Evolutionary conservation across 2,888 invertebrate genomes (phyloP), one percentile per base, ranked within the genome.

Genomic region (Lepidocyrtinus sp.): DNA sequence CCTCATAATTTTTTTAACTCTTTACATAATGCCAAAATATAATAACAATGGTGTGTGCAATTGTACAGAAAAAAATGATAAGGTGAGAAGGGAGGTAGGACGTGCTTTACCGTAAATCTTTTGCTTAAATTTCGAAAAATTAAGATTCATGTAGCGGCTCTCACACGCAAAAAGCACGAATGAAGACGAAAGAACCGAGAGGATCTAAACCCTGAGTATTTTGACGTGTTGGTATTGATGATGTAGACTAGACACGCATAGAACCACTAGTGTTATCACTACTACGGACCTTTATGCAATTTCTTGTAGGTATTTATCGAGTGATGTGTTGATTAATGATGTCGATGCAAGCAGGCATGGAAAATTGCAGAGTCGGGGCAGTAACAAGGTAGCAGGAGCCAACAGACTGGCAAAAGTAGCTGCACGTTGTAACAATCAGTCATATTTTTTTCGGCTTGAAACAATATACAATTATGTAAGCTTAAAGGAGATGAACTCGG

Each of bases 301-400:
- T 55, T 36, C 17, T 55, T 9, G 17, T 55, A 55, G 9, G 55
- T 55, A 55, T n/a, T 5, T 55, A 55, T 55, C 55, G 36, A 55
- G 55, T 55, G 55, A 5, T 36, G 12, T 55, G 55, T n/a, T 55
- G 55, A 55, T 55, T 55, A 17, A 55, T 55, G 55, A 55, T 5
- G n/a, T 55, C n/a, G 55, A 55, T 55, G 55, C 55, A 55, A 17
- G 55, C 73, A 73, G 55, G 65, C 73, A 65, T 73, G 73, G 73
- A 62, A 73, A 59, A 73, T 73, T 65, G 73, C 65, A 55, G 55
- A 55, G 55, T n/a, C n/a, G 17, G 55, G 55, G n/a, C 55, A 55
- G 64, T 73, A 73, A 73, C 46, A 24, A 70, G 62, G 61, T 12
- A 36, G 26, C n/a, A 26, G 3, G 63, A 72, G 12, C 24, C 55